Evolutionary conservation across 2,888 invertebrate genomes (phyloP), one percentile per base, ranked within the genome.

Genomic region (Orgyia antiqua): DNA sequence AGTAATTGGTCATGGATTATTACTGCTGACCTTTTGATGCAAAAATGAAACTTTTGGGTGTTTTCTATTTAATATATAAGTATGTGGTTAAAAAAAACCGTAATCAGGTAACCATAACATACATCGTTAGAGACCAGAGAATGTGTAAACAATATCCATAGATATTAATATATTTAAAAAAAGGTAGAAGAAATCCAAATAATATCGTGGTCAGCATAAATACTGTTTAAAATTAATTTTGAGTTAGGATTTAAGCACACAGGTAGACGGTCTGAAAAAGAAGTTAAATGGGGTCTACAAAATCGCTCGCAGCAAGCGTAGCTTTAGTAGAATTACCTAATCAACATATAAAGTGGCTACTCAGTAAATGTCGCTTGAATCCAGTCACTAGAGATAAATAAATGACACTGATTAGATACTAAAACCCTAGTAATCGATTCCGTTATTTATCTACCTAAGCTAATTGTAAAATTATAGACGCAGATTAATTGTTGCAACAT

Each of bases 261-360:
- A 33, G 27, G 30, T 25, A 18, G 36, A 27, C 28, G 32, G 36
- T 41, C 27, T 18, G 31, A 51, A 51, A 51, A 54, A 54, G 40
- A 15, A 54, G 40, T 51, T 38, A 53, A 65, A 62, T 61, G 49
- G 49, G 45, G 46, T n/a, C 46, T 43, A 59, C 55, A 58, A 61
- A 62, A 64, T 57, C 58, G 68, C 59, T 59, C 55, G 48, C 52
- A 59, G 49, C 51, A 51, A 57, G 53, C 53, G 48, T 58, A 61
- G 59, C 62, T 67, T 66, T 60, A 61, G 58, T 62, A 65, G 62
- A 73, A 76, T 76, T 64, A 68, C 69, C 68, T 61, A 76, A 76
- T 76, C 75, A 76, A 66, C 73, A 76, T 74, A 74, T 65, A 74
- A 75, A 74, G 72, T 69, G 69, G 65, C 60, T 67, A 57, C 55